Evolutionary conservation across 2,797 vertebrate genomes (phyloP).

Genomic region (Morus bassanus): DNA sequence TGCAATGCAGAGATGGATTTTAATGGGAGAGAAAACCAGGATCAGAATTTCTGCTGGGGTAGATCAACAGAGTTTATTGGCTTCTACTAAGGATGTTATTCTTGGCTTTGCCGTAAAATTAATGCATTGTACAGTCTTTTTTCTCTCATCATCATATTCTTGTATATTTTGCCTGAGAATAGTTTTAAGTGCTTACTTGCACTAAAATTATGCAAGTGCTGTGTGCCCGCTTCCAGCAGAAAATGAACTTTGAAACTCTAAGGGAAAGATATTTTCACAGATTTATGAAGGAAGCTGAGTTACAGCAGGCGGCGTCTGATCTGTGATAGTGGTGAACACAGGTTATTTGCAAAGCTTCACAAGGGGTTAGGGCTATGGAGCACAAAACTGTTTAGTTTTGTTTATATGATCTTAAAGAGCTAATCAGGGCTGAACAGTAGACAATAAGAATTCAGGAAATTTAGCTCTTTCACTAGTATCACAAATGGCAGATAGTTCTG

Average conservation of each 20-base stretch:
- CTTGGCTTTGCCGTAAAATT: neutral
- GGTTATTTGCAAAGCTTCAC: neutral
- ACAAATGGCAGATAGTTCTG: neutral
- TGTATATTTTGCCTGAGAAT: neutral
- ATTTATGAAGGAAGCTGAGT: neutral
- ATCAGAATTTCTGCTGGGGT: neutral
- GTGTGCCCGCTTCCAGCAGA: neutral
- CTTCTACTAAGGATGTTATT: neutral
- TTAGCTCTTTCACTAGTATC: neutral
- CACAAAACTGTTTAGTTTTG: neutral
- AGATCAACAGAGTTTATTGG: neutral
- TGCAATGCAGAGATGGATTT: neutral
- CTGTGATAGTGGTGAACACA: neutral
- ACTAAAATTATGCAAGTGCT: neutral
- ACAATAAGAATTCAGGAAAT: neutral
- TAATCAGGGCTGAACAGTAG: neutral
- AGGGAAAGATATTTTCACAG: neutral
- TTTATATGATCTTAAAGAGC: neutral
- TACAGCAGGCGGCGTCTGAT: neutral
- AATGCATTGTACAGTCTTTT: neutral
- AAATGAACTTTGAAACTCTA: neutral
- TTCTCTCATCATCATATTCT: neutral
- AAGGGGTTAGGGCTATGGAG: neutral
- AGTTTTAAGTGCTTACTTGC: neutral
- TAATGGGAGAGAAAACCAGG: neutral